phyloP scores from a whole-genome alignment of 2,888 invertebrate species.

The Nephrotoma appendiculata region DNA sequence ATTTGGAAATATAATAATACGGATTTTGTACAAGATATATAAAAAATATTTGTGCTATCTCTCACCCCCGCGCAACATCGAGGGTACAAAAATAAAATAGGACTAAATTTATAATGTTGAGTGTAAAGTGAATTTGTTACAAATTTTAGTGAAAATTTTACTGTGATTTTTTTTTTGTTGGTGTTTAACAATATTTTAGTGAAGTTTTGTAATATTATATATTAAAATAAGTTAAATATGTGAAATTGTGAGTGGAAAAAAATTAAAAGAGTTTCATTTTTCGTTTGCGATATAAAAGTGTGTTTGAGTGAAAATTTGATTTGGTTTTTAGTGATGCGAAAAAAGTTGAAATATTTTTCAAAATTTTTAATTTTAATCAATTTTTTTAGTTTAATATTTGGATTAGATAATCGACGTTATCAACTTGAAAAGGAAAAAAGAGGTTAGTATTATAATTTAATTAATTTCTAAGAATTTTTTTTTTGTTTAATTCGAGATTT shows the following conservation, averaged over 20 bases:
- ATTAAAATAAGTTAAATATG: neutral
- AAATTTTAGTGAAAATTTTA: neutral
- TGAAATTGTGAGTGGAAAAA: neutral
- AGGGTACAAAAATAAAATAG: neutral
- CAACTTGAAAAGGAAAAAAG: neutral
- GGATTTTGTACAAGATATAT: neutral
- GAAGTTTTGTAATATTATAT: neutral
- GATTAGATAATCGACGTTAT: neutral
- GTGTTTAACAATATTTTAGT: neutral
- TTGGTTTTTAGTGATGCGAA: neutral
- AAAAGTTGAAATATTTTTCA: neutral
- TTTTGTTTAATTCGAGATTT: neutral
- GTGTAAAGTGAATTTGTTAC: neutral
- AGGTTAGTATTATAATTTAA: neutral
- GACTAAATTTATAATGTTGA: neutral
- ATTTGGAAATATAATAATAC: neutral
- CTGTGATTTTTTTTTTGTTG: neutral
- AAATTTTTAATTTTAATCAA: neutral
- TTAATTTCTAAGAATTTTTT: neutral
- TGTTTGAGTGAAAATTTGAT: neutral
- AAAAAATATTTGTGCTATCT: neutral
- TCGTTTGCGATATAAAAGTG: neutral
- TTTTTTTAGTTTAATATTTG: neutral
- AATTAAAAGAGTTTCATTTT: neutral
- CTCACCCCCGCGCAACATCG: neutral